Base-by-base conservation (phyloP, 2,113 vertebrate species). In the Toxotes jaculatrix region DNA sequence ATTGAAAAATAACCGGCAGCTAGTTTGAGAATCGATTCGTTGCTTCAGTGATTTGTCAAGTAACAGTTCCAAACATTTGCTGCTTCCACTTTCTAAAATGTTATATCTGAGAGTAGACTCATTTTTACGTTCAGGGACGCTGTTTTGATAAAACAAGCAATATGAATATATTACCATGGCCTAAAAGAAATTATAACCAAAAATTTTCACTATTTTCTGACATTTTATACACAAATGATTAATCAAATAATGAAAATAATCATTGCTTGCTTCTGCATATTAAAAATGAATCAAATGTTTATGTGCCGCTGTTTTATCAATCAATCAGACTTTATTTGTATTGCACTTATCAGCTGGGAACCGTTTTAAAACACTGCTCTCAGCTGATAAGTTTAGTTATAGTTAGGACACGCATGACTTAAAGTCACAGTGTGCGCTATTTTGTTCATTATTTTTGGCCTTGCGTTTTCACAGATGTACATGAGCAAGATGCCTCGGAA, bases 401-500 rank as follows among this genome's bases (percentile, higher is more conserved):
- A 34, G 9, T 57, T 5, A 40, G 0, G 3, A 65, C n/a, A 14
- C n/a, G 8, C 62, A 14, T 74, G 7, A 21, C 12, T 13, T 4
- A 53, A 21, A 36, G 45, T 19, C 3, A 34, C 31, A 43, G 47
- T 49, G 11, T 42, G 6, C 63, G 13, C 5, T n/a, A 8, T 36
- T 55, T 64, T 59, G 1, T 27, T 78, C 8, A 55, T 73, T 42
- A 57, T 77, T 63, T 27, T 27, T 34, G 3, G 0, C 6, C 5
- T 68, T 71, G 4, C 11, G 11, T 63, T 79, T 77, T 70, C 34
- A 74, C 82, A 94, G 92, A 88, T 75, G 2, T 3, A 21, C 7
- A 0, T 42, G 64, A 82, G 34, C 62, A 80, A 69, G 89, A 88
- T 23, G 60, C 12, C 1, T 1, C 63, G 55, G 80, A 80, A 17